A percentile compares a stretch with the other conserved stretches of the same genome.
Conservation (phyloP, 2,797 vertebrate genomes). For the Notoglanidium macrostoma region DNA sequence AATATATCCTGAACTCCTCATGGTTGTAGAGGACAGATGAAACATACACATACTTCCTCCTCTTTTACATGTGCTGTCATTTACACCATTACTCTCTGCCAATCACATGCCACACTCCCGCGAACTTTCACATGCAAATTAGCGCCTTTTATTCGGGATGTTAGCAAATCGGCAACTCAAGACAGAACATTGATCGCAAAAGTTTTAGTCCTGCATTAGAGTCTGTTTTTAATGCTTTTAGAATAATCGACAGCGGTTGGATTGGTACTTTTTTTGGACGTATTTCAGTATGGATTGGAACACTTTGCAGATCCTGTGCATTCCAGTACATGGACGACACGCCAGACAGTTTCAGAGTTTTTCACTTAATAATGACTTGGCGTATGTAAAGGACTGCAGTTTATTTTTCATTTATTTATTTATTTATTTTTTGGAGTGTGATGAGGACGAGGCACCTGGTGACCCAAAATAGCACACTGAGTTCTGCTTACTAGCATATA, state of each 20-base stretch:
- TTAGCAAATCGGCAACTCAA: not conserved
- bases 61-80: not conserved
- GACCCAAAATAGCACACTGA: constrained; percentile 23
- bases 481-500: constrained; percentile 35
- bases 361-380: constrained; percentile 5
- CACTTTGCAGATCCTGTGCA: not conserved
- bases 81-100: not conserved
- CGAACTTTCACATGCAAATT: not conserved
- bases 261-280: not conserved
- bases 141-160: not conserved
- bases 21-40: not conserved
- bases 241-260: not conserved
- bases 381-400: not conserved
- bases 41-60: not conserved
- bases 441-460: constrained; percentile 24
- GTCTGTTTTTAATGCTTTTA: not conserved
- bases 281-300: not conserved
- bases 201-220: not conserved
- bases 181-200: not conserved
- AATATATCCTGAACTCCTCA: not conserved
- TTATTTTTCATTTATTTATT: not conserved
- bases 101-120: not conserved
- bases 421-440: not conserved
- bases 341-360: not conserved
- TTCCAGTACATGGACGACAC: not conserved